Conservation (phyloP, 2,888 invertebrate genomes). For the Lobophora halterata region DNA sequence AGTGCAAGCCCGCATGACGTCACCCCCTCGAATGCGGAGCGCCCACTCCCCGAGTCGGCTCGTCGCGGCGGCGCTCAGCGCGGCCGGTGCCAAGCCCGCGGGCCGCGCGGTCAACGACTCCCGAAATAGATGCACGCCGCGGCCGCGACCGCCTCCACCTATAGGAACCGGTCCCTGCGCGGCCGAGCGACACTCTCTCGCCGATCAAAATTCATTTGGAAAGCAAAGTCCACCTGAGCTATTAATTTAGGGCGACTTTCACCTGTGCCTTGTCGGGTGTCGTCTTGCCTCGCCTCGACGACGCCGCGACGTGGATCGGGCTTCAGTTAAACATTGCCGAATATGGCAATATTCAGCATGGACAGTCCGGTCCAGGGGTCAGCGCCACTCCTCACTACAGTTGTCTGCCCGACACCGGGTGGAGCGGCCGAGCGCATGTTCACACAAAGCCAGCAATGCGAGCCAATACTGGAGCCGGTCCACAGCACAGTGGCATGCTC, state of each 20-base stretch:
- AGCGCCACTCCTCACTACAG: no score
- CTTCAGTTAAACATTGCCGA: no score
- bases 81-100: constrained; percentile 63
- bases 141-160: no score
- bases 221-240: constrained; percentile 72
- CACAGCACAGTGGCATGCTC: no score
- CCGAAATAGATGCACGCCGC: constrained; percentile 75
- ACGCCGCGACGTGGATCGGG: not conserved
- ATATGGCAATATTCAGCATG: no score
- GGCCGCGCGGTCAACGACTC: constrained; percentile 78
- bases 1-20: constrained; percentile 46
- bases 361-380: no score
- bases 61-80: constrained; percentile 40
- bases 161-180: constrained; percentile 69
- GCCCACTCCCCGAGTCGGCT: constrained; percentile 42
- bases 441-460: no score
- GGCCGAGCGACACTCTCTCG: constrained; percentile 53
- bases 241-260: constrained; percentile 69
- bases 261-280: constrained; percentile 47
- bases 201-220: constrained; percentile 73
- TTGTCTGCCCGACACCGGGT: no score
- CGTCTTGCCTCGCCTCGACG: constrained; percentile 20
- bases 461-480: no score
- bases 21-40: constrained; percentile 34
- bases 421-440: no score